Percentiles rank a stretch among this genome's conserved stretches.
Evolutionary conservation across 2,888 invertebrate species (phyloP).

Genomic region (Epinotia demarniana): DNA sequence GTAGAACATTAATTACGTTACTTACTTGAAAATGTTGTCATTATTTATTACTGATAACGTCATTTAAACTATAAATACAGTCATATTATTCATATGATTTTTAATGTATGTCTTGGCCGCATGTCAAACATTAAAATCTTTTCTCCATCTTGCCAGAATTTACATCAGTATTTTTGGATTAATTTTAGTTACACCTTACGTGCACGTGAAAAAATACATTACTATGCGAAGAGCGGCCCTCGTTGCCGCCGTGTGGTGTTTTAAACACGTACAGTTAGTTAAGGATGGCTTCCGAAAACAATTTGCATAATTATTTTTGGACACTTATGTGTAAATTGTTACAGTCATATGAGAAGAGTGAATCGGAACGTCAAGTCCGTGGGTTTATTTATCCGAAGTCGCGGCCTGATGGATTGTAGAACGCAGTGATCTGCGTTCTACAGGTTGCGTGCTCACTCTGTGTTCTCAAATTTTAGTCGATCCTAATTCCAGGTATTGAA

Average conservation of each 20-base stretch:
- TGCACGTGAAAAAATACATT: not conserved
- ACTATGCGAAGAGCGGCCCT: not conserved
- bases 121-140: not conserved
- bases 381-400: no score
- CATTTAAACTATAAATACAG: no score
- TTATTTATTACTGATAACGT: no score
- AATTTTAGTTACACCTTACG: not conserved
- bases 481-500: no score
- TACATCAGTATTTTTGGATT: not conserved
- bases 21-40: no score
- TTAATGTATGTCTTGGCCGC: no score
- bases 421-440: no score
- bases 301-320: not conserved
- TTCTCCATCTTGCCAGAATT: not conserved
- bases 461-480: no score
- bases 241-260: conserved; percentile 2
- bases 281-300: not conserved
- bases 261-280: not conserved
- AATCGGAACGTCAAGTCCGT: not conserved
- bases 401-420: no score
- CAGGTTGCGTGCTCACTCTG: no score
- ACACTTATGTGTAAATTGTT: not conserved
- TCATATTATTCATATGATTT: no score
- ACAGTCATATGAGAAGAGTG: not conserved
- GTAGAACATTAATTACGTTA: no score